Percentiles rank a stretch among this genome's conserved stretches.
These are phyloP conservation scores for Eudasyphora cyanicolor DNA, from an alignment of 2,888 invertebrate genomes.

Conservation along the genomic window DNA sequence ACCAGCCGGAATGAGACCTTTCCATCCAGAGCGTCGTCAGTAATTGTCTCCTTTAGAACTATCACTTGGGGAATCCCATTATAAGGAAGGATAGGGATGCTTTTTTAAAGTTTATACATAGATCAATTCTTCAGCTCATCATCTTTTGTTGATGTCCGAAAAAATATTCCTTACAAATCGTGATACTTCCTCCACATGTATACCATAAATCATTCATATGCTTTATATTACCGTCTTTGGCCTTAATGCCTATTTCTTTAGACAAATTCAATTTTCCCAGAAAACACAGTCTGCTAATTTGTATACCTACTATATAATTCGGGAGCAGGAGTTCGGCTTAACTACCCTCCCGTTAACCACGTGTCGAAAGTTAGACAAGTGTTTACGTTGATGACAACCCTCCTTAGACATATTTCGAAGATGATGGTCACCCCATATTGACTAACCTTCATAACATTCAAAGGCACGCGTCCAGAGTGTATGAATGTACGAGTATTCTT, in stretches of 20 bases:
- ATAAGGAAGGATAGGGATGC: too few relatives aligned
- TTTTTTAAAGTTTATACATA: too few relatives aligned
- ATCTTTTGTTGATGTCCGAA: too few relatives aligned
- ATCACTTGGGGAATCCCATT: too few relatives aligned
- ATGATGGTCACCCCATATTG: neutral
- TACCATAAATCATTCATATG: too few relatives aligned
- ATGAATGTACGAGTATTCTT: neutral
- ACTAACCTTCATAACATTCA: neutral
- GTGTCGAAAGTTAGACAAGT: conserved; percentile 5
- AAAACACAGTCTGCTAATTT: neutral
- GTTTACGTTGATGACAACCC: conserved; percentile 5
- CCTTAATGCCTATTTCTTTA: neutral
- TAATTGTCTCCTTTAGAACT: too few relatives aligned
- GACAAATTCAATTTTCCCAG: neutral
- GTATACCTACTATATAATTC: neutral
- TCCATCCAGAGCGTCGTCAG: too few relatives aligned
- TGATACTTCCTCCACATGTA: too few relatives aligned
- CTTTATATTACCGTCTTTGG: too few relatives aligned
- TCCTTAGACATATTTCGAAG: neutral
- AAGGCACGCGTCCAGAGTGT: neutral
- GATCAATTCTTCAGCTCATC: too few relatives aligned
- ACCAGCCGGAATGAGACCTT: too few relatives aligned
- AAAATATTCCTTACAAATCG: too few relatives aligned
- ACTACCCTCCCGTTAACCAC: neutral
- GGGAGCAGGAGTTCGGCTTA: neutral